phyloP scores from a whole-genome alignment of 2,113 vertebrate genomes.

The Rostratula benghalensis region DNA sequence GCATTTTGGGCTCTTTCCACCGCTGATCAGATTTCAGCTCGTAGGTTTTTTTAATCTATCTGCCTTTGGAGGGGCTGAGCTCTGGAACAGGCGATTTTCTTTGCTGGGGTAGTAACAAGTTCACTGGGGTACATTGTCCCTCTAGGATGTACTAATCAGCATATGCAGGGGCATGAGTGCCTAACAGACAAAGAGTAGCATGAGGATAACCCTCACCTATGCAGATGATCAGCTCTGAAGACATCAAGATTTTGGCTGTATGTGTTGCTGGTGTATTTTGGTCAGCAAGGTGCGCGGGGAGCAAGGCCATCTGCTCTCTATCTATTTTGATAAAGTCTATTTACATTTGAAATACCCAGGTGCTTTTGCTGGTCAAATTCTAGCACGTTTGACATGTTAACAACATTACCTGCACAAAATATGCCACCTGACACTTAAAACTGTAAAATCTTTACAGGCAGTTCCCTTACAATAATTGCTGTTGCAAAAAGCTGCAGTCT shows the following conservation, averaged over 20 bases:
- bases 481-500: not conserved
- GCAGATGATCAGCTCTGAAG: slow-evolving; percentile 12
- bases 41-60: not conserved
- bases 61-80: not conserved
- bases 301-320: slow-evolving; percentile 51
- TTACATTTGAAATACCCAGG: slow-evolving; percentile 35
- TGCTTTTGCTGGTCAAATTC: not conserved
- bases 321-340: slow-evolving; percentile 23
- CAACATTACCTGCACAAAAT: not conserved
- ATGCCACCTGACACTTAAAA: not conserved
- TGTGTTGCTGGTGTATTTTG: not conserved
- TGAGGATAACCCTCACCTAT: not conserved
- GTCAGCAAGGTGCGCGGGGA: slow-evolving; percentile 52
- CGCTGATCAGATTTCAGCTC: not conserved
- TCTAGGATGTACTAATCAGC: not conserved
- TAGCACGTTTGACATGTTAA: not conserved
- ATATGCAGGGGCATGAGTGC: not conserved
- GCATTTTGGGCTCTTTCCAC: not conserved
- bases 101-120: slow-evolving; percentile 2
- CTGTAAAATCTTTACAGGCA: not conserved
- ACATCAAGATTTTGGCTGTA: slow-evolving; percentile 4
- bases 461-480: not conserved
- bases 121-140: not conserved
- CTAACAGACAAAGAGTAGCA: not conserved
- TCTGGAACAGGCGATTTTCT: slow-evolving; percentile 25